Conservation (phyloP, 1,140 invertebrate genomes). For the Drosophila insularis region DNA sequence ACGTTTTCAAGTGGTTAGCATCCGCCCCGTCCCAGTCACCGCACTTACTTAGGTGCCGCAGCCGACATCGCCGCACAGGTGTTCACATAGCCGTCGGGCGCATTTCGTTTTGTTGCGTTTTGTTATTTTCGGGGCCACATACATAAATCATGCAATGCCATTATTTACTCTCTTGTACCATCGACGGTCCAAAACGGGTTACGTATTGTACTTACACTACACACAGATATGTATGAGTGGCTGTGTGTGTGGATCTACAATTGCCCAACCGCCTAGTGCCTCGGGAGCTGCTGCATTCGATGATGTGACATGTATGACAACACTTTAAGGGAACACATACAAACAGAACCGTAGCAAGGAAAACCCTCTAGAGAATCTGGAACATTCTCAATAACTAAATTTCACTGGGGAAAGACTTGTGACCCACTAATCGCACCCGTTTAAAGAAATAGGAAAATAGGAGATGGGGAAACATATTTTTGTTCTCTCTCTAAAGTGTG, state of each 20-base stretch:
- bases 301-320: slow-evolving; percentile 12
- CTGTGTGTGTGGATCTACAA: slow-evolving; percentile 42
- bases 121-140: slow-evolving; percentile 32
- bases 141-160: slow-evolving; percentile 71
- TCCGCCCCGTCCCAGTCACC: slow-evolving; percentile 24
- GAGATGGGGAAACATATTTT: background rate
- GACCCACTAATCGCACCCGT: too few species aligned
- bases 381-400: too few species aligned
- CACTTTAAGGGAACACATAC: background rate
- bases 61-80: slow-evolving; percentile 7
- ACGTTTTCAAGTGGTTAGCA: slow-evolving; percentile 77
- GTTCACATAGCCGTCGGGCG: slow-evolving; percentile 1
- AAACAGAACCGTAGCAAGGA: background rate
- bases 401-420: too few species aligned
- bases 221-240: slow-evolving; percentile 7
- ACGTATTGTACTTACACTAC: slow-evolving; percentile 34
- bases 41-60: slow-evolving; percentile 53
- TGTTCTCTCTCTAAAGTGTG: background rate
- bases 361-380: background rate
- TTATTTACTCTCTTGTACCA: slow-evolving; percentile 54
- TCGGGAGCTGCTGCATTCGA: slow-evolving; percentile 12
- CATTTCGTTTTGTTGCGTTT: slow-evolving; percentile 39
- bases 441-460: too few species aligned
- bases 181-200: slow-evolving; percentile 57
- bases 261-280: slow-evolving; percentile 39